Conservation (phyloP, 1,140 invertebrate genomes). For the Schlechtendalia chinensis region DNA sequence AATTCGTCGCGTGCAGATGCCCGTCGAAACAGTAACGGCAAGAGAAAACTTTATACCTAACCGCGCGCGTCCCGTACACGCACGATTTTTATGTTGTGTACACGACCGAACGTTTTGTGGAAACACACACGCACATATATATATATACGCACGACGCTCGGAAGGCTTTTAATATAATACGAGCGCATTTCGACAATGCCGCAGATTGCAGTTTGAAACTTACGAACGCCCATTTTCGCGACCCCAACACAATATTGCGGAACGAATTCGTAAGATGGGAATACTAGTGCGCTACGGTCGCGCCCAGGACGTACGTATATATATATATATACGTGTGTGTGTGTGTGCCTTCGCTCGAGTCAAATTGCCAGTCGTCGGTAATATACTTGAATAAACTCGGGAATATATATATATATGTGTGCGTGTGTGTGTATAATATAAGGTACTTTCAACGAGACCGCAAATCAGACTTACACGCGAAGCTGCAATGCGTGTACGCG, state of each 20-base stretch:
- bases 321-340: not conserved
- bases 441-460: conserved; percentile 18
- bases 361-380: conserved; percentile 20
- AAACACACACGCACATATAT: not conserved
- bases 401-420: conserved; percentile 3
- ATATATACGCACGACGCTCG: not conserved
- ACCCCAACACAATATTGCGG: conserved; percentile 38
- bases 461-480: conserved; percentile 7
- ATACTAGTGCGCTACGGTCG: not conserved
- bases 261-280: conserved; percentile 38
- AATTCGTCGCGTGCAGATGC: conserved; percentile 14
- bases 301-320: not conserved
- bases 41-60: conserved; percentile 23
- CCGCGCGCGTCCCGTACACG: not conserved
- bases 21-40: conserved; percentile 14
- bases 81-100: not conserved
- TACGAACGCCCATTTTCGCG: conserved; percentile 44
- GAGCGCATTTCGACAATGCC: conserved; percentile 46
- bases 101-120: not conserved
- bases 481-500: too few relatives aligned
- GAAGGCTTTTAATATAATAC: conserved; percentile 46
- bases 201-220: conserved; percentile 50
- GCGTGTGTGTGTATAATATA: not conserved
- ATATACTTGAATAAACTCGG: conserved; percentile 21
- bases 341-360: not conserved